Evolutionary conservation across 2,113 vertebrate species (phyloP), one percentile per base, ranked within the genome.

Genomic region (Apteryx mantelli): DNA sequence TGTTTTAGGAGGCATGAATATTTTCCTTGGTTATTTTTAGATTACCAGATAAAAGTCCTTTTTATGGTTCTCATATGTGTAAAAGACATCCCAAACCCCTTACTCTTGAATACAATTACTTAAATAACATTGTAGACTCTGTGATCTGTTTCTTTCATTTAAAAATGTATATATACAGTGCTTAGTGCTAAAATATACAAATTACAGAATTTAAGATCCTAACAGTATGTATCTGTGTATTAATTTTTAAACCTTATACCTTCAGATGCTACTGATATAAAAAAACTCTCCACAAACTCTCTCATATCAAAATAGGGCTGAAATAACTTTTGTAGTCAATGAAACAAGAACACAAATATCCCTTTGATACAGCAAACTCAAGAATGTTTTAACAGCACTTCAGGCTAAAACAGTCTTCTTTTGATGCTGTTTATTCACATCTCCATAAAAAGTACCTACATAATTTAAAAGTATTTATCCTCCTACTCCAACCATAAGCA

Each of bases 281-380:
- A 9, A 83, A 52, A 30, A 32, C 14, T 56, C 65, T 65, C 19
- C 52, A 82, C 21, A 53, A 63, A 68, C 68, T 65, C 53, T 82
- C 32, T 56, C 18, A 34, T n/a, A 42, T 3, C 30, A 88, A 74
- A 83, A 63, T 0, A 83, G 50, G 58, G 93, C 82, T 34, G 32
- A 80, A 92, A 22, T 36, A 40, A 28, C 19, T 38, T 42, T 38
- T 50, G 12, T 19, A 68, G 36, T 9, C 52, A 32, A 11, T 26
- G 30, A 91, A 95, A 77, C 32, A 32, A 64, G 82, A 78, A 4
- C 34, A 93, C 18, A 86, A 79, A 66, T 26, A 42, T 4, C 55
- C 28, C 42, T 88, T 61, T 2, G 3, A 68, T 21, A 78, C 9
- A 78, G 69, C 20, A 66, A 44, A 74, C 0, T 0, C 15, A 73